phyloP scores from a whole-genome alignment of 2,888 invertebrate species.

The Cacoxenus indagator region DNA sequence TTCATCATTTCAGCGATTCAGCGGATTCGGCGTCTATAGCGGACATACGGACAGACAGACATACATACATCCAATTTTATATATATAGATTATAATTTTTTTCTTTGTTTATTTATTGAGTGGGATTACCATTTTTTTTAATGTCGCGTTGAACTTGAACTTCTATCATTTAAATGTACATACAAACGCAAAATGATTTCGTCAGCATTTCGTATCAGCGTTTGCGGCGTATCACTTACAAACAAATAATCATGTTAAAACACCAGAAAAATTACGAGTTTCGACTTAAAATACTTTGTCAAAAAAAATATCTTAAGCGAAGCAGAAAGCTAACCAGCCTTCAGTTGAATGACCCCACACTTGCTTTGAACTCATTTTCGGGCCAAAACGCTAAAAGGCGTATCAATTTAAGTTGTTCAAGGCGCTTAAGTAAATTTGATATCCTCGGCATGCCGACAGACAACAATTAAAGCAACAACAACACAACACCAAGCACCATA shows the following conservation, averaged over 20 bases:
- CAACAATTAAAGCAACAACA: slow-evolving; percentile 12
- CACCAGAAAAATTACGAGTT: slow-evolving; percentile 11
- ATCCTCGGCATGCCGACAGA: slow-evolving; percentile 9
- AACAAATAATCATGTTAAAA: background rate
- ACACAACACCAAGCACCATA: background rate
- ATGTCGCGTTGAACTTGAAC: slow-evolving; percentile 26
- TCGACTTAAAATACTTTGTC: too few relatives aligned
- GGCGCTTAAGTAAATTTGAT: slow-evolving; percentile 17
- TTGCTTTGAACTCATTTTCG: background rate
- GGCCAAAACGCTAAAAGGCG: background rate
- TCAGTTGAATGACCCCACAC: slow-evolving; percentile 9
- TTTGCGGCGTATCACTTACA: background rate
- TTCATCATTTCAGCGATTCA: too few relatives aligned
- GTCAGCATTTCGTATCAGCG: too few relatives aligned
- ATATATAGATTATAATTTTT: slow-evolving; percentile 32
- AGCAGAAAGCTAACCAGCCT: background rate
- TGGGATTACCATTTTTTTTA: slow-evolving; percentile 59
- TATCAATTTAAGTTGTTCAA: background rate
- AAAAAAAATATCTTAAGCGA: background rate
- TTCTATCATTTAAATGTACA: slow-evolving; percentile 1
- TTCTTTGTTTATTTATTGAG: slow-evolving; percentile 48
- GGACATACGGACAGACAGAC: too few relatives aligned
- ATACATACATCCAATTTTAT: slow-evolving; percentile 30
- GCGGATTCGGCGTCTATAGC: too few relatives aligned
- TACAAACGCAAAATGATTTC: background rate